These are phyloP conservation scores for Thysanoteuthis rhombus DNA, from an alignment of 2,888 invertebrate species.

Conservation along the genomic window DNA sequence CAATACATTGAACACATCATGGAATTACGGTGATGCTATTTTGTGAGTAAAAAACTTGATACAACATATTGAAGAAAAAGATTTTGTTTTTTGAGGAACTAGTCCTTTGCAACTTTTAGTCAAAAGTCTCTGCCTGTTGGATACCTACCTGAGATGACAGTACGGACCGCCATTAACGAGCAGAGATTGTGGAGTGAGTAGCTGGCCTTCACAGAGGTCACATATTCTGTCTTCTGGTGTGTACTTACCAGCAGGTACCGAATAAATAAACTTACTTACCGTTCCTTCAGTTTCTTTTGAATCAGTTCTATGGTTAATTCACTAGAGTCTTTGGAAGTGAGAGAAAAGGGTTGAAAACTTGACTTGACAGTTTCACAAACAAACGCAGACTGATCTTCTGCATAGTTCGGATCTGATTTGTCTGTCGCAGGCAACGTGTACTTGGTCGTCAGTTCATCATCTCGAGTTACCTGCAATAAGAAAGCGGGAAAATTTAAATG, in stretches of 20 bases:
- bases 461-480: neutral
- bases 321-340: conserved; percentile 40
- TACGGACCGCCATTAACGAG: neutral
- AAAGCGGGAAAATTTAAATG: neutral
- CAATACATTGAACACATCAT: too few species aligned
- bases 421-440: neutral
- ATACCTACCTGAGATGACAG: neutral
- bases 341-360: conserved; percentile 37
- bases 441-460: neutral
- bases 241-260: neutral
- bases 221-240: neutral
- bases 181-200: neutral
- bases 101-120: neutral
- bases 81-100: too few species aligned
- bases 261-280: conserved; percentile 52
- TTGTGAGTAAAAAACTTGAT: too few species aligned
- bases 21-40: too few species aligned
- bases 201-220: neutral
- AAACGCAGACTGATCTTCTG: neutral
- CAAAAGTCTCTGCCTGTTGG: neutral
- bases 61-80: too few species aligned
- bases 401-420: conserved; percentile 20
- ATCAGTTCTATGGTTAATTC: conserved; percentile 59
- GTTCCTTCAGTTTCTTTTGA: conserved; percentile 66
- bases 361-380: conserved; percentile 21